Percentiles rank a stretch among this genome's conserved stretches.
Conservation (phyloP, 2,113 vertebrate species). For the Coturnix japonica region DNA sequence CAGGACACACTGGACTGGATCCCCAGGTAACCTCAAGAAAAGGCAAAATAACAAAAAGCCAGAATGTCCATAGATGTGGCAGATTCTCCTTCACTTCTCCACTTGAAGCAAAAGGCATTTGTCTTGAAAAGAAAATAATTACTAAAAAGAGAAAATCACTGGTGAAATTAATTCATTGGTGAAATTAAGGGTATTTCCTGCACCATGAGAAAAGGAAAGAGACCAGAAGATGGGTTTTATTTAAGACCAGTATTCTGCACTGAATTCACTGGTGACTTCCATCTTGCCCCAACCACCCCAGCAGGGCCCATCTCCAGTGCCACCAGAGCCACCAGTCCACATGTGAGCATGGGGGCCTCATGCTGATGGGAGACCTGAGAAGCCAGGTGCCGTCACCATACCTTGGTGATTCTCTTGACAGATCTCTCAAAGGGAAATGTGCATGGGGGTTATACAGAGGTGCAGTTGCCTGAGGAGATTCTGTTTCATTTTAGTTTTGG, state of each 20-base stretch:
- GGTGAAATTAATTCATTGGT: too few relatives aligned
- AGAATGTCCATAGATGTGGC: background rate
- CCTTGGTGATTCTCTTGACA: background rate
- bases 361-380: background rate
- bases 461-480: background rate
- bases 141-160: background rate
- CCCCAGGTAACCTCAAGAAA: background rate
- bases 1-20: background rate
- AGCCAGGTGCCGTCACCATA: background rate
- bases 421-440: background rate
- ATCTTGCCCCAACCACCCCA: background rate
- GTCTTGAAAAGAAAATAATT: background rate
- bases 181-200: background rate
- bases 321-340: background rate
- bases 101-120: background rate
- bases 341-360: accelerated
- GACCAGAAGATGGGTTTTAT: background rate
- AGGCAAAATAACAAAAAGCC: background rate
- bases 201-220: background rate
- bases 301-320: background rate
- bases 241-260: background rate
- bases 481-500: background rate
- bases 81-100: background rate
- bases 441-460: background rate
- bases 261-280: background rate